A percentile compares a stretch with the other conserved stretches of the same genome.
These are phyloP conservation scores for Mobula hypostoma DNA, from an alignment of 2,113 vertebrate species.

Conservation along the genomic window DNA sequence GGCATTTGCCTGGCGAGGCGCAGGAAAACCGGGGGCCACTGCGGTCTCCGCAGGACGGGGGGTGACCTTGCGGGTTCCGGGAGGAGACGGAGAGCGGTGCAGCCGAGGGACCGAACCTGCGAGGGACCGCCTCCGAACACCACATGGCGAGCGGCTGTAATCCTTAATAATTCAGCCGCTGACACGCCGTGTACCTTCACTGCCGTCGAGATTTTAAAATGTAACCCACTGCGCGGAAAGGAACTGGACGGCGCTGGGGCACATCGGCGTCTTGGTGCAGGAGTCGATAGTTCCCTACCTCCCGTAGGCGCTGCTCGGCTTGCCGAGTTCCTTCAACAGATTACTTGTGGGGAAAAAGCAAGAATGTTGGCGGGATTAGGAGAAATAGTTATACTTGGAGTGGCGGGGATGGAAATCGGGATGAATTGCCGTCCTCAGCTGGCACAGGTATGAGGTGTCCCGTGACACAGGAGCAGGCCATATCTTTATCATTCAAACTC, in stretches of 20 bases:
- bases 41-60: background rate
- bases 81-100: background rate
- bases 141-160: background rate
- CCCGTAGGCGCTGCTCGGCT: too few species aligned
- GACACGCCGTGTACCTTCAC: background rate
- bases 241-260: background rate
- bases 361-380: too few species aligned
- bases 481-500: background rate
- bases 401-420: too few species aligned
- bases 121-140: background rate
- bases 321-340: too few species aligned
- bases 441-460: too few species aligned
- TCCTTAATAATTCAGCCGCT: background rate
- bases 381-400: too few species aligned
- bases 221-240: background rate
- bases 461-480: too few species aligned
- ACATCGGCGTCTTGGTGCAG: too few species aligned
- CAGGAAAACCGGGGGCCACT: background rate
- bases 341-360: too few species aligned
- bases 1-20: background rate
- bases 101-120: too few species aligned
- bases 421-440: too few species aligned
- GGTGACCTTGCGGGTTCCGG: constrained; percentile 4
- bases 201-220: background rate
- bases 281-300: too few species aligned